A percentile compares a stretch with the other conserved stretches of the same genome.
These are phyloP conservation scores for Nyctalus aviator DNA, from an alignment of 2,797 vertebrate species.

Conservation along the genomic window DNA sequence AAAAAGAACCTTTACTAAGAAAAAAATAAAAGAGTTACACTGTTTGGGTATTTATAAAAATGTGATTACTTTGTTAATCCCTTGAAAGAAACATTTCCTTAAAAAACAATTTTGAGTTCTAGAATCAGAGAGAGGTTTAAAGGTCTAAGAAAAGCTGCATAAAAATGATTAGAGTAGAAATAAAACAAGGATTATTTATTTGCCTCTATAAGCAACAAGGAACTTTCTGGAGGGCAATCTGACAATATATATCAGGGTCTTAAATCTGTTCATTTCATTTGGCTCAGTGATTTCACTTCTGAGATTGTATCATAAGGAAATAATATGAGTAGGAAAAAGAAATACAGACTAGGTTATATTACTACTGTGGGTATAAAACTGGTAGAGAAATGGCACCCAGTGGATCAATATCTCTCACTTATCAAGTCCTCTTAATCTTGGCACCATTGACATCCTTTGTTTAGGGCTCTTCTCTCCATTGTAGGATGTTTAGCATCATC, in stretches of 20 bases:
- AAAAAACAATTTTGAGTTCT: conserved; percentile 61
- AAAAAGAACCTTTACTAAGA: conserved; percentile 53
- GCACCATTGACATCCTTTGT: neutral
- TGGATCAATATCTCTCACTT: neutral
- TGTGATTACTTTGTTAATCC: conserved; percentile 59
- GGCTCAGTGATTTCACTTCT: conserved; percentile 16
- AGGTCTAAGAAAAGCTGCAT: conserved; percentile 43
- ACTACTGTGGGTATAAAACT: neutral
- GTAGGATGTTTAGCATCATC: neutral
- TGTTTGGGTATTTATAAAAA: conserved; percentile 45
- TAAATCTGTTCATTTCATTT: conserved; percentile 48
- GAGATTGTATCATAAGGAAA: conserved; percentile 42
- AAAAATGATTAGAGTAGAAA: conserved; percentile 57
- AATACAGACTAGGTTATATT: neutral
- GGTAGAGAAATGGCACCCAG: neutral
- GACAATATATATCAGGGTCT: conserved; percentile 25
- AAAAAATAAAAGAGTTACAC: conserved; percentile 34
- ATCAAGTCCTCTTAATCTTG: neutral
- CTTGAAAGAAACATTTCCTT: conserved; percentile 58
- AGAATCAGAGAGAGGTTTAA: conserved; percentile 68
- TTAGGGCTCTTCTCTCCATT: neutral
- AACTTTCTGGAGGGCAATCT: conserved; percentile 60
- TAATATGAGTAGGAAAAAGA: conserved; percentile 29
- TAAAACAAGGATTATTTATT: conserved; percentile 50
- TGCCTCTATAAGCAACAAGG: conserved; percentile 47